phyloP scores from a whole-genome alignment of 2,113 vertebrate genomes.

The Zosterops japonicus region DNA sequence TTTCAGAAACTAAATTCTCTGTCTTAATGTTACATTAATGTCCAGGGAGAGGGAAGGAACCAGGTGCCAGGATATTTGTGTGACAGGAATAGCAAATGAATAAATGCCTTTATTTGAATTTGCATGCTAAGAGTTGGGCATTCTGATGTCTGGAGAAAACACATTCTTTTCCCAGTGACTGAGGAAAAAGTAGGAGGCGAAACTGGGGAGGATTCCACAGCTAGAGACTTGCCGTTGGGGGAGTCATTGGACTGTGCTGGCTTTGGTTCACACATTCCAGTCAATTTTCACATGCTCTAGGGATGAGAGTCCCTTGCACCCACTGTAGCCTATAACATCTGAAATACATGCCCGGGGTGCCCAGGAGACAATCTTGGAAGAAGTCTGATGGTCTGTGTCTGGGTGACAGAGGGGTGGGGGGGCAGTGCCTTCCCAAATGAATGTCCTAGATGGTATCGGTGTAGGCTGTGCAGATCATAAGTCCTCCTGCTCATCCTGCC shows the following conservation, averaged over 20 bases:
- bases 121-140: conserved; percentile 52
- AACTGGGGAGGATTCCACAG: not conserved
- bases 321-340: not conserved
- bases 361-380: conserved; percentile 23
- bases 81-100: conserved; percentile 48
- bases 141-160: conserved; percentile 54
- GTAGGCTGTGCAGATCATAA: not conserved
- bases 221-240: conserved; percentile 6
- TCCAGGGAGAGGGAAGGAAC: conserved; percentile 24
- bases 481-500: not conserved
- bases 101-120: conserved; percentile 61
- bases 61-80: not conserved
- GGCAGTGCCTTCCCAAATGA: not conserved
- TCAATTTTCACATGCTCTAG: conserved; percentile 64
- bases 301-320: conserved; percentile 43
- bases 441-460: not conserved
- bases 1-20: conserved; percentile 12
- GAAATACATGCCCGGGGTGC: conserved; percentile 40
- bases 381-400: conserved; percentile 33
- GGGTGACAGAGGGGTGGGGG: not conserved
- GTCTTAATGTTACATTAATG: not conserved
- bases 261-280: conserved; percentile 63
- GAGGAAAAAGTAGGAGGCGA: not conserved
- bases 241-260: conserved; percentile 26
- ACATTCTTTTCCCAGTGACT: conserved; percentile 27